Evolutionary conservation across 2,888 invertebrate genomes (phyloP).

Genomic region (Sinohyriopsis cumingii): DNA sequence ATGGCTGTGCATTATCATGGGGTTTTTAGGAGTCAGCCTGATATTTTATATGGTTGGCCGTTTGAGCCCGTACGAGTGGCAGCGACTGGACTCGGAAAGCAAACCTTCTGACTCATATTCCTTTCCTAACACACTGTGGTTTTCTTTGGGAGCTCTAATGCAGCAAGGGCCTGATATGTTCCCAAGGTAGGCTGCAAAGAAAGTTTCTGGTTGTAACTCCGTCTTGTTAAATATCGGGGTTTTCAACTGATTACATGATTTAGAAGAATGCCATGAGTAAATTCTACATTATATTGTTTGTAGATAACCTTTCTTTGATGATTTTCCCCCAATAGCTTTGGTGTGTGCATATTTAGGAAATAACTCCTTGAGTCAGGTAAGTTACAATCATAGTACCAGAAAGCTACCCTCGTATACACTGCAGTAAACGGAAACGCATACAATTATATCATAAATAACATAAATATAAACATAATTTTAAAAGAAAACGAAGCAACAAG

Average conservation of each 20-base stretch:
- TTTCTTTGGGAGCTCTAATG: conserved; percentile 97
- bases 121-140: conserved; percentile 97
- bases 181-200: conserved; percentile 81
- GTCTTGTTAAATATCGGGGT: neutral
- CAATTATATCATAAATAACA: too few relatives aligned
- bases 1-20: conserved; percentile 90
- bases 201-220: neutral
- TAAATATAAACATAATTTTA: too few relatives aligned
- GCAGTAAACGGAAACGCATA: too few relatives aligned
- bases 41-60: conserved; percentile 97
- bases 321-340: too few relatives aligned
- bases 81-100: conserved; percentile 69
- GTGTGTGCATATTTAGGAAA: too few relatives aligned
- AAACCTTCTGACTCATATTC: conserved; percentile 78
- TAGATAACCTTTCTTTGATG: neutral
- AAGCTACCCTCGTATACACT: too few relatives aligned
- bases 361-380: too few relatives aligned
- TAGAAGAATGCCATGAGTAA: too few relatives aligned
- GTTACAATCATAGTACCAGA: too few relatives aligned
- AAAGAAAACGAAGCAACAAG: too few relatives aligned
- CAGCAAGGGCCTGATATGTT: conserved; percentile 98
- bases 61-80: conserved; percentile 98
- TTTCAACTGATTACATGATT: neutral
- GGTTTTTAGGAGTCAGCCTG: conserved; percentile 96
- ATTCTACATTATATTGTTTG: neutral